phyloP scores from a whole-genome alignment of 2,113 vertebrate species.

The Chrysemys picta region DNA sequence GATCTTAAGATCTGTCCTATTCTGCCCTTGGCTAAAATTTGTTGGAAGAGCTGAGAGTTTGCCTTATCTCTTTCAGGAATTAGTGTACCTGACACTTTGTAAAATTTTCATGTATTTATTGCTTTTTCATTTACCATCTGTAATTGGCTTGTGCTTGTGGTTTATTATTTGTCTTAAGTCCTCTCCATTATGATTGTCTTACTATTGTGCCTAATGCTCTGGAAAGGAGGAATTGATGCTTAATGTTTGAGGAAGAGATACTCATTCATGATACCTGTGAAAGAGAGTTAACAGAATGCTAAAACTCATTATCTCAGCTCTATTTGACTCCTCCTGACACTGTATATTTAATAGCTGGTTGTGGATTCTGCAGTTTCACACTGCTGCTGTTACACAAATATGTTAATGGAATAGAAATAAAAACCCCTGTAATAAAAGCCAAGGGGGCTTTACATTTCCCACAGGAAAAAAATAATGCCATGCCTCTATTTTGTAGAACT shows the following conservation, averaged over 20 bases:
- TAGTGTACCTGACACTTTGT: not conserved
- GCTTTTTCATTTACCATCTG: not conserved
- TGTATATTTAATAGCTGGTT: not conserved
- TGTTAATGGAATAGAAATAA: not conserved
- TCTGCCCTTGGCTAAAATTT: not conserved
- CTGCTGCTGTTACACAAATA: not conserved
- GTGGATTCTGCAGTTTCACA: not conserved
- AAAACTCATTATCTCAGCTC: not conserved
- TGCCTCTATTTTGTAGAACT: not conserved
- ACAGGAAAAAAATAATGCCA: not conserved
- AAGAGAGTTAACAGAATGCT: not conserved
- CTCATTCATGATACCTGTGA: not conserved
- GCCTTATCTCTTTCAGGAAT: not conserved
- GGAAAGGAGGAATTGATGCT: not conserved
- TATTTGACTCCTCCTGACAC: not conserved
- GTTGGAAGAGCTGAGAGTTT: not conserved
- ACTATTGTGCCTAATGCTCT: not conserved
- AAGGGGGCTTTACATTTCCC: not conserved
- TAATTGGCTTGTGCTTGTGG: accelerated
- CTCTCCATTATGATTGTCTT: accelerated
- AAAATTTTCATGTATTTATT: not conserved
- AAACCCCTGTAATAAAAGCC: accelerated
- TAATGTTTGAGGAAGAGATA: not conserved
- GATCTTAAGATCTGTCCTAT: not conserved
- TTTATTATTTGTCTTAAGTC: not conserved